Evolutionary conservation across 2,888 invertebrate species (phyloP).

Genomic region (Rotaria sp.): DNA sequence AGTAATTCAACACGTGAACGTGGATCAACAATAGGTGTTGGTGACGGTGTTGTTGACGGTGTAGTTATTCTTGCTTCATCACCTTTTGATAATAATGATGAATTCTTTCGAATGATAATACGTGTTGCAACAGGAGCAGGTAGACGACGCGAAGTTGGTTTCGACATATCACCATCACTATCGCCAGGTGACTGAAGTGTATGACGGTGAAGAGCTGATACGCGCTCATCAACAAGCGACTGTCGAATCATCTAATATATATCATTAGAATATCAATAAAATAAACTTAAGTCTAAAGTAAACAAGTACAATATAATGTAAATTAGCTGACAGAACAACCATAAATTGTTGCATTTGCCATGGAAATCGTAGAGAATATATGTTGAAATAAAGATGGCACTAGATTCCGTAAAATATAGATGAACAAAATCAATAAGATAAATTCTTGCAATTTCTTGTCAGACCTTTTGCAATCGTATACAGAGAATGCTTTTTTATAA

Average conservation of each 20-base stretch:
- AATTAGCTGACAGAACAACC: constrained; percentile 12
- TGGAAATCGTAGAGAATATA: not conserved
- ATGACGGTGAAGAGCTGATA: not conserved
- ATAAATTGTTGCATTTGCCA: not conserved
- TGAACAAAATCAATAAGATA: too few relatives aligned
- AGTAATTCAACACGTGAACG: not conserved
- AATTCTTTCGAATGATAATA: not conserved
- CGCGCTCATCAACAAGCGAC: constrained; percentile 3
- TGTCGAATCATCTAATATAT: constrained; percentile 23
- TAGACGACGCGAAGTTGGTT: not conserved
- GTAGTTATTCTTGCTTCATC: not conserved
- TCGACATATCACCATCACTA: not conserved
- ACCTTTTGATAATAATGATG: not conserved
- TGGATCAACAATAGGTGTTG: not conserved
- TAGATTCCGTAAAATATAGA: too few relatives aligned
- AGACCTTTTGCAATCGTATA: too few relatives aligned
- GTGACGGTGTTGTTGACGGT: not conserved
- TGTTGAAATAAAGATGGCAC: not conserved
- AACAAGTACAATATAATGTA: not conserved
- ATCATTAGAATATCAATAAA: not conserved
- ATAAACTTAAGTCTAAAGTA: not conserved
- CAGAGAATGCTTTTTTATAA: too few relatives aligned
- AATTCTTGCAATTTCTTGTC: too few relatives aligned
- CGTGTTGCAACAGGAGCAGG: not conserved
- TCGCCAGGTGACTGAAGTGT: not conserved